A percentile compares a stretch with the other conserved stretches of the same genome.
phyloP scores from a whole-genome alignment of 2,797 vertebrate genomes.

The Melanotaenia trifasciata region DNA sequence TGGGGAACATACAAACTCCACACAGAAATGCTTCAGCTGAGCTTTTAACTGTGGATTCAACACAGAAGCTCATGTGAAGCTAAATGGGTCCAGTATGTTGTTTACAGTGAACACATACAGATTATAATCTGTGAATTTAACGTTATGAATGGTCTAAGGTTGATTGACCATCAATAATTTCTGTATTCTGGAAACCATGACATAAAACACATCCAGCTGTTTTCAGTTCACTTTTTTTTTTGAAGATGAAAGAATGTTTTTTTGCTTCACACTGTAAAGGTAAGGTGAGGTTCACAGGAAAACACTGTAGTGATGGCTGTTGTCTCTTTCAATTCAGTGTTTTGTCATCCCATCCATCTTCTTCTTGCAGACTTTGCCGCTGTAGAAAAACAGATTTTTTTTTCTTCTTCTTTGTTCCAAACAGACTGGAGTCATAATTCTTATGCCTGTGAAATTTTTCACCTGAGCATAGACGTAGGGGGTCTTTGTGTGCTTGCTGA shows the following conservation, averaged over 20 bases:
- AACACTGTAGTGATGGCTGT: background rate
- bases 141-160: too few species aligned
- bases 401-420: constrained; percentile 1
- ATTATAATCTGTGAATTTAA: too few species aligned
- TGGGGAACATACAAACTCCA: too few species aligned
- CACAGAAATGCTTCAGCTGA: too few species aligned
- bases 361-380: background rate
- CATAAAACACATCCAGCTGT: background rate
- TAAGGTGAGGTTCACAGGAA: background rate
- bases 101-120: too few species aligned
- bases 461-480: background rate
- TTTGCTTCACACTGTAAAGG: background rate
- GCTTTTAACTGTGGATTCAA: background rate
- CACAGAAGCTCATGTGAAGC: background rate
- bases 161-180: background rate
- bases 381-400: background rate
- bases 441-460: background rate
- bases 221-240: background rate
- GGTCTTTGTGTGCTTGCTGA: background rate
- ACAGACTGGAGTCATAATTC: constrained; percentile 1
- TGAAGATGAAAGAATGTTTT: background rate
- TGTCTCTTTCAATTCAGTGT: background rate
- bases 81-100: too few species aligned
- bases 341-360: background rate
- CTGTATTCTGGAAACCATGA: background rate